A percentile compares a stretch with the other conserved stretches of the same genome.
Evolutionary conservation across 2,888 invertebrate genomes (phyloP).

Genomic region (Chironomus riparius): DNA sequence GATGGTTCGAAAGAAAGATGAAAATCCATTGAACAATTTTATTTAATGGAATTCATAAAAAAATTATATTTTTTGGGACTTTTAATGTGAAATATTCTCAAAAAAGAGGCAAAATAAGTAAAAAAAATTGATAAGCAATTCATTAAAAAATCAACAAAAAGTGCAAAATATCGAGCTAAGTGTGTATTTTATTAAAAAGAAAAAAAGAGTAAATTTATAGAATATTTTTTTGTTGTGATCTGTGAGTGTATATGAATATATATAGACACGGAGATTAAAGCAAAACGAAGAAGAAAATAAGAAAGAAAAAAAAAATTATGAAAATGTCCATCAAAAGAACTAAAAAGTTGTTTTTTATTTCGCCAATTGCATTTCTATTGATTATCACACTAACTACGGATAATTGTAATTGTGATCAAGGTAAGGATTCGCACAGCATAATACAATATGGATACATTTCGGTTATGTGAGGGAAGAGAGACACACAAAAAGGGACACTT

Average conservation of each 20-base stretch:
- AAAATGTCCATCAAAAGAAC: conserved; percentile 12
- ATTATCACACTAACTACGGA: conserved; percentile 6
- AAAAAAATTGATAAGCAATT: conserved; percentile 6
- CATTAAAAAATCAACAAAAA: neutral
- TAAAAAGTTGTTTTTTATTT: neutral
- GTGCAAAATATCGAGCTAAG: conserved; percentile 16
- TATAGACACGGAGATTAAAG: neutral
- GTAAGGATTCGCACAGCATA: neutral
- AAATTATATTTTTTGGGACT: neutral
- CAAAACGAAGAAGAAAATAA: neutral
- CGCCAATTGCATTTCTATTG: conserved; percentile 20
- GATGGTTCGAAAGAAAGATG: conserved; percentile 15
- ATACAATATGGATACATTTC: too few species aligned
- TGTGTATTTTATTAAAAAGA: neutral
- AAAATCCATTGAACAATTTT: neutral
- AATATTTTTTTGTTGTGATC: conserved; percentile 11
- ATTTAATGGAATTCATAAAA: neutral
- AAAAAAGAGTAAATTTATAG: neutral
- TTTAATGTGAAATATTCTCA: conserved; percentile 3
- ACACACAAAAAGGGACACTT: neutral
- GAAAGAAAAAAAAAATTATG: neutral
- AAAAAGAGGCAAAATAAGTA: neutral
- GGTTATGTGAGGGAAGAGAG: neutral
- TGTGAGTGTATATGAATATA: neutral
- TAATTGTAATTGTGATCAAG: conserved; percentile 22